Percentiles rank a stretch among this genome's conserved stretches.
These are phyloP conservation scores for Globodera ellingtonae DNA, from an alignment of 1,140 invertebrate genomes.

Conservation along the genomic window DNA sequence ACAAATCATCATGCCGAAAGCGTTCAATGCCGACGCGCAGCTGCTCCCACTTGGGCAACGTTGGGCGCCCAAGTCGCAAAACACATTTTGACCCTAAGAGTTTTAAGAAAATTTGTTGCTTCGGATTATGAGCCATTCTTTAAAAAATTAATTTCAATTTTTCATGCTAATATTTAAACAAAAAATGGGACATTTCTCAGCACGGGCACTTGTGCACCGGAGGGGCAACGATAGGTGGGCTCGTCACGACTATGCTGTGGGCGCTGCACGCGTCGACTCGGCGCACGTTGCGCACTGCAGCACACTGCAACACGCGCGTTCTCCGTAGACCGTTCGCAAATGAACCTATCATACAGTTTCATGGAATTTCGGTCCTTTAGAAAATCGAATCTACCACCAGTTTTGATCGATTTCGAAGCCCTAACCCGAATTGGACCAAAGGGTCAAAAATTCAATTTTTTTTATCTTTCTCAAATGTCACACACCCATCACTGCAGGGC, in stretches of 20 bases:
- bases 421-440: not conserved
- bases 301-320: slow-evolving; percentile 8
- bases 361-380: not conserved
- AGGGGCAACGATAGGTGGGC: slow-evolving; percentile 29
- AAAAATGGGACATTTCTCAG: slow-evolving; percentile 7
- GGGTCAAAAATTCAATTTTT: too few species aligned
- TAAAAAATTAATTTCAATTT: too few species aligned
- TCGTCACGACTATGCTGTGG: slow-evolving; percentile 9
- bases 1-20: slow-evolving; percentile 48
- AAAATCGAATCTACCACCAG: not conserved
- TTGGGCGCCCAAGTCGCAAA: slow-evolving; percentile 26
- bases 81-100: slow-evolving; percentile 24
- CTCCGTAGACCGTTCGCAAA: slow-evolving; percentile 14
- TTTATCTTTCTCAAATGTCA: not conserved
- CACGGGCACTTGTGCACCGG: slow-evolving; percentile 20
- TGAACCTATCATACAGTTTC: slow-evolving; percentile 4
- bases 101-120: not conserved
- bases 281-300: slow-evolving; percentile 9
- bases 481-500: not conserved
- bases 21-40: slow-evolving; percentile 41
- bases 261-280: not conserved
- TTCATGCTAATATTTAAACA: too few species aligned
- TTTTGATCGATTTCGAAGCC: not conserved
- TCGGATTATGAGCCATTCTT: too few species aligned
- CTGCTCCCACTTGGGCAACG: slow-evolving; percentile 22